Evolutionary conservation across 2,113 vertebrate species (phyloP).

Genomic region (Megaceryle maxima): DNA sequence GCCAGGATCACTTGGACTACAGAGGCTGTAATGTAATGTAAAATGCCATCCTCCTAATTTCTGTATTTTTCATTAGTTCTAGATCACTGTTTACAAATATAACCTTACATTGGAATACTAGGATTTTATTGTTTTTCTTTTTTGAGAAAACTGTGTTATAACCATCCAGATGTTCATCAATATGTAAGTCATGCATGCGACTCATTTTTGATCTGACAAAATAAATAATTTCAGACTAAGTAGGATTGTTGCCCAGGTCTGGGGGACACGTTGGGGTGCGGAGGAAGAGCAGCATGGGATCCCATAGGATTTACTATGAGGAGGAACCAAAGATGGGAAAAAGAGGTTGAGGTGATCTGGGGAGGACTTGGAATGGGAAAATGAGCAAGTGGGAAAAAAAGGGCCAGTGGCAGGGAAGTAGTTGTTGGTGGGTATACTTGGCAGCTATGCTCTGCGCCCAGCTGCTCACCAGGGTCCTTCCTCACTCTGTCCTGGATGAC

Average conservation of each 20-base stretch:
- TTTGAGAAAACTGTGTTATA: neutral
- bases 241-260: neutral
- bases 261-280: fast-evolving
- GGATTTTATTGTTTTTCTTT: neutral
- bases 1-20: neutral
- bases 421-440: fast-evolving
- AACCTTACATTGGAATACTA: neutral
- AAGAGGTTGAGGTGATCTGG: neutral
- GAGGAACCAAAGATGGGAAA: neutral
- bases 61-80: neutral
- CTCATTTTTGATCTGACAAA: neutral
- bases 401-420: neutral
- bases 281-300: neutral
- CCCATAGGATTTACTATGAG: neutral
- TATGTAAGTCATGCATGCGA: neutral
- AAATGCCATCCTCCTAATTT: neutral
- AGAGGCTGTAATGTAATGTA: neutral
- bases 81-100: neutral
- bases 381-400: neutral
- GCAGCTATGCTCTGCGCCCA: fast-evolving
- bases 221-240: neutral
- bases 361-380: neutral
- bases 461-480: neutral
- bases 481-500: neutral
- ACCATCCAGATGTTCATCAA: neutral